Evolutionary conservation across 2,888 invertebrate genomes (phyloP), one percentile per base, ranked within the genome.

Genomic region (Eilema sororculum): DNA sequence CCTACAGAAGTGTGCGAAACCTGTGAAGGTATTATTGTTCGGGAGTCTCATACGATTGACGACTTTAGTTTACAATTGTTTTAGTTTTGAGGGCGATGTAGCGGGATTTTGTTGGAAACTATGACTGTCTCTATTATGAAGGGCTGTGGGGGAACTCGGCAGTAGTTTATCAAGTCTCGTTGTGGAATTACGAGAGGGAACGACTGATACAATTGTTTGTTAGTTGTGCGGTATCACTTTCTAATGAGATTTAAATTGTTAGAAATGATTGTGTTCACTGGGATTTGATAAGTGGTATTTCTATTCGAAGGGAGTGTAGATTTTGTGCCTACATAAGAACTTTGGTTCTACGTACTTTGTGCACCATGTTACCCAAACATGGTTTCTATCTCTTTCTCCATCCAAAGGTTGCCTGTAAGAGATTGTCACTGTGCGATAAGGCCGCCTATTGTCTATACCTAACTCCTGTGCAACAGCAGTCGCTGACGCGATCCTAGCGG

Each of bases 21-120:
- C 63, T 63, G 12, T 33, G 30, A 67, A 72, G 58, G 73, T 74
- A 62, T 52, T 66, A 72, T 78, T 73, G 72, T 76, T 70, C n/a
- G 52, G 66, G 41, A 67, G 61, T 63, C 58, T 20, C 56, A 57
- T 68, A 67, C 61, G n/a, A 74, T 71, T 69, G 71, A 71, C 66
- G 63, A 70, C 63, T 61, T 69, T 68, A 68, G 66, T 80, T 69
- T 22, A 33, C 65, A 46, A 75, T 67, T 71, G 67, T 71, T 71
- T 71, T 67, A 71, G 71, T 67, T 67, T 59, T 25, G 67, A 63
- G 57, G 58, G 25, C 41, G 28, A 16, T 65, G 61, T 61, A 16
- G 60, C 37, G 65, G 33, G 61, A 65, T 68, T 65, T 46, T 64
- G 65, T 57, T 67, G 25, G 66, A 20, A 63, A 25, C 2, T 60